Percentiles rank a stretch among this genome's conserved stretches.
Evolutionary conservation across 1,140 invertebrate species (phyloP).

Genomic region (Drosophila mauritiana): DNA sequence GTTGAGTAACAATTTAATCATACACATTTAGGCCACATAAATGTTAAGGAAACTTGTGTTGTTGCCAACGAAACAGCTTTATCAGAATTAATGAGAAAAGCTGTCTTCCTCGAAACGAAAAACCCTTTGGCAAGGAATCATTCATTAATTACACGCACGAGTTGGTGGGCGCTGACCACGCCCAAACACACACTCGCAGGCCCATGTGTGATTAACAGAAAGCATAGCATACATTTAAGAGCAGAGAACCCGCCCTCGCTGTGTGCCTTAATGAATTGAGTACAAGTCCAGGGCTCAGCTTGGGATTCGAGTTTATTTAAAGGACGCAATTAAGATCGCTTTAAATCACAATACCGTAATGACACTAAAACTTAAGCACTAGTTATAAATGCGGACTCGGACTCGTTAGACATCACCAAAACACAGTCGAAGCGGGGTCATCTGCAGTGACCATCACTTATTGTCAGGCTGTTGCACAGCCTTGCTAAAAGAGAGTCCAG

Average conservation of each 20-base stretch:
- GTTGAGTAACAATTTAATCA: no score
- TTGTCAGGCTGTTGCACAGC: slow-evolving; percentile 8
- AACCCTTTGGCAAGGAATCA: background rate
- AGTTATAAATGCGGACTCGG: background rate
- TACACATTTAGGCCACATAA: background rate
- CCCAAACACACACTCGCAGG: slow-evolving; percentile 1
- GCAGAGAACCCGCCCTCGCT: background rate
- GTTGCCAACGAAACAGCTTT: no score
- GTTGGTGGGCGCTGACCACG: slow-evolving; percentile 17
- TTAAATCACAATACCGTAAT: background rate
- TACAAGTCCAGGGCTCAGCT: slow-evolving; percentile 12
- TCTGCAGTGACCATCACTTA: background rate
- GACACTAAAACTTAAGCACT: background rate
- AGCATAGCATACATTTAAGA: background rate
- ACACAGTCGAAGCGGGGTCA: slow-evolving; percentile 1
- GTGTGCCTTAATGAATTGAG: slow-evolving; percentile 13
- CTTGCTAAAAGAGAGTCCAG: slow-evolving; percentile 8
- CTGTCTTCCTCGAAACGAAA: background rate
- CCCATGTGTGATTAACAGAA: slow-evolving; percentile 24
- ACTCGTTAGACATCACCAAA: slow-evolving; percentile 12
- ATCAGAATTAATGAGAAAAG: background rate
- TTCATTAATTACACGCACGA: slow-evolving; percentile 49
- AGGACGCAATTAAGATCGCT: background rate
- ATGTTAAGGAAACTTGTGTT: background rate
- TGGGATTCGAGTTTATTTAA: slow-evolving; percentile 14